Evolutionary conservation across 2,888 invertebrate genomes (phyloP), one percentile per base, ranked within the genome.

Genomic region (Orchesellides sinensis): DNA sequence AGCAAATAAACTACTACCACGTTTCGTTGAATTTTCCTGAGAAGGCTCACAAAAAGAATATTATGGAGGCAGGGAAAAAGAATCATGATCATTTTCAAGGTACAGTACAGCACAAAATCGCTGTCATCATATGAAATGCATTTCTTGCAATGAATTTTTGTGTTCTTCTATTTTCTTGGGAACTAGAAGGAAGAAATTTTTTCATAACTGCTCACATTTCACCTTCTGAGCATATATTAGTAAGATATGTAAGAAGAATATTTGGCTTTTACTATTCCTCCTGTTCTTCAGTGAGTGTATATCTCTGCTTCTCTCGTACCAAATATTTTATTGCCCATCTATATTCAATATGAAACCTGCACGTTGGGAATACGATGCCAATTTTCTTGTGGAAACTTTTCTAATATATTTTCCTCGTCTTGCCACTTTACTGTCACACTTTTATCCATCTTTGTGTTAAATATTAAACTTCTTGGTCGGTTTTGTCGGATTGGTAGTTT

Each of bases 401-500:
- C 74, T 74, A 63, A 74, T 74, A 74, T 52, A 65, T 74, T 74
- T 74, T 52, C 45, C 35, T 52, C 74, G 32, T 63, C 65, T 52
- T 74, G 74, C 73, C 74, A 74, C 52, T 74, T 74, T 74, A 74
- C 63, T 74, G 74, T 74, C 74, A 65, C 65, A 74, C 63, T 74
- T 74, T 65, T 54, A 40, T 65, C 65, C 65, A 65, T 32, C 74
- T 23, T 49, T 27, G 21, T 65, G 63, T 65, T 74, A 74, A 65
- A 74, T 74, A 74, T 74, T 74, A 74, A 63, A 35, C 74, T 63
- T 49, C 29, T 63, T 63, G 29, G 59, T n/a, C 32, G 4, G 59
- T n/a, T 74, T 74, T 45, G n/a, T 14, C 17, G 23, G 61, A 59
- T 59, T 56, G 56, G 56, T 49, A 61, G 72, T 61, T 72, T 72